Conservation (phyloP, 2,888 invertebrate genomes). For the Calameuta pallipes region DNA sequence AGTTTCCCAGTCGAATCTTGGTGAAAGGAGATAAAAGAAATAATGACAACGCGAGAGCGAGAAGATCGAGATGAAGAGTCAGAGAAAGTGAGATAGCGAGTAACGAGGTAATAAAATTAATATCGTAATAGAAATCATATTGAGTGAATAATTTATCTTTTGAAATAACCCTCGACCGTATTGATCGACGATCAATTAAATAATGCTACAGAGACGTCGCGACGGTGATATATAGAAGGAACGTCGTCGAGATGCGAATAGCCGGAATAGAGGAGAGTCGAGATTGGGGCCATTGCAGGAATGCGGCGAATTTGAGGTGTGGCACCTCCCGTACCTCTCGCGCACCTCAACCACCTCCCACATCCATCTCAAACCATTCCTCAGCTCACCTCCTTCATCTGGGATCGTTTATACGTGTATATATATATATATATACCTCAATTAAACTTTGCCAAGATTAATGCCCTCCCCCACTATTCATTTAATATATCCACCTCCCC, state of each 20-base stretch:
- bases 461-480: conserved; percentile 5
- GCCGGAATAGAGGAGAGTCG: conserved; percentile 24
- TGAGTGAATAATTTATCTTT: background rate
- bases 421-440: conserved; percentile 25
- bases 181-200: background rate
- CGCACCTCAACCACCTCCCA: conserved; percentile 9
- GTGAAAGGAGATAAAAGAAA: background rate
- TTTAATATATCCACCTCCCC: background rate
- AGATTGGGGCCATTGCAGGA: conserved; percentile 41
- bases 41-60: background rate
- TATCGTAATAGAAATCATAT: background rate
- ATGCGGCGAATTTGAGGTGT: conserved; percentile 62
- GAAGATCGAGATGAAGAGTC: background rate
- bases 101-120: background rate
- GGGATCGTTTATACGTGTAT: background rate
- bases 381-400: conserved; percentile 11
- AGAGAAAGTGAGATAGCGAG: background rate
- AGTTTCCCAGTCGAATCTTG: too few species aligned
- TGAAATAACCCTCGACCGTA: background rate
- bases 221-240: background rate
- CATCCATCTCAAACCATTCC: conserved; percentile 14
- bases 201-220: background rate
- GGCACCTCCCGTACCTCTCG: conserved; percentile 33
- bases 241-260: conserved; percentile 4
- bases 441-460: conserved; percentile 37